phyloP scores from a whole-genome alignment of 2,888 invertebrate species.

The Matsumyia berberina region DNA sequence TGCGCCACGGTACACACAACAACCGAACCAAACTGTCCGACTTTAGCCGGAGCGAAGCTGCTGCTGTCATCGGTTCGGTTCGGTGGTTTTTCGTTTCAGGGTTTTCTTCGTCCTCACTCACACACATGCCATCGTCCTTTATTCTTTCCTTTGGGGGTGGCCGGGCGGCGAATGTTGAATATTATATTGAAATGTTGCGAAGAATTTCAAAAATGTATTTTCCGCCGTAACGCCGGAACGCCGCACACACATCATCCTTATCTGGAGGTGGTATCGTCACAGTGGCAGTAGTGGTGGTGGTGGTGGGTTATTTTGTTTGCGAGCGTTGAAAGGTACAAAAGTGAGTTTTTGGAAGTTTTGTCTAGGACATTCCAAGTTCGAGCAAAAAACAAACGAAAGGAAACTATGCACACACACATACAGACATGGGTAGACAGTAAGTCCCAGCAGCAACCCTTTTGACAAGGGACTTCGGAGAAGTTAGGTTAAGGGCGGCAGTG shows the following conservation, averaged over 20 bases:
- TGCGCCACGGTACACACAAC: not conserved
- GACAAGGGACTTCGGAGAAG: conserved; percentile 22
- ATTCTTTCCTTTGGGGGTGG: conserved; percentile 44
- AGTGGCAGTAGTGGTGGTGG: conserved; percentile 38
- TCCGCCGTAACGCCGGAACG: conserved; percentile 63
- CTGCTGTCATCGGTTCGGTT: conserved; percentile 65
- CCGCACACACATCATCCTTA: conserved; percentile 63
- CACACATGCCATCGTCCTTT: conserved; percentile 25
- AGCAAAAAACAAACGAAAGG: conserved; percentile 19
- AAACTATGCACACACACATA: conserved; percentile 26
- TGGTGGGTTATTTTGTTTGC: conserved; percentile 68
- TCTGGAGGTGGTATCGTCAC: conserved; percentile 44
- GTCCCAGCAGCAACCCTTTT: conserved; percentile 36
- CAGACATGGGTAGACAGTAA: no score
- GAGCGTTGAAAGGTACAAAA: conserved; percentile 72
- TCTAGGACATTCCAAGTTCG: conserved; percentile 73
- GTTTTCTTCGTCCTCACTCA: conserved; percentile 25
- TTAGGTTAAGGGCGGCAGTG: conserved; percentile 4
- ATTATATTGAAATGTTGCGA: conserved; percentile 76
- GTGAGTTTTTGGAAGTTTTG: conserved; percentile 76
- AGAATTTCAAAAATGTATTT: conserved; percentile 76
- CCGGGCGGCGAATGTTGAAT: conserved; percentile 51
- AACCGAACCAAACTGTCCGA: conserved; percentile 8
- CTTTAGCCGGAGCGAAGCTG: no score
- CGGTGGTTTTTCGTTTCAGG: conserved; percentile 54